Conservation (phyloP, 1,140 invertebrate genomes). For the Nebria ingens region DNA sequence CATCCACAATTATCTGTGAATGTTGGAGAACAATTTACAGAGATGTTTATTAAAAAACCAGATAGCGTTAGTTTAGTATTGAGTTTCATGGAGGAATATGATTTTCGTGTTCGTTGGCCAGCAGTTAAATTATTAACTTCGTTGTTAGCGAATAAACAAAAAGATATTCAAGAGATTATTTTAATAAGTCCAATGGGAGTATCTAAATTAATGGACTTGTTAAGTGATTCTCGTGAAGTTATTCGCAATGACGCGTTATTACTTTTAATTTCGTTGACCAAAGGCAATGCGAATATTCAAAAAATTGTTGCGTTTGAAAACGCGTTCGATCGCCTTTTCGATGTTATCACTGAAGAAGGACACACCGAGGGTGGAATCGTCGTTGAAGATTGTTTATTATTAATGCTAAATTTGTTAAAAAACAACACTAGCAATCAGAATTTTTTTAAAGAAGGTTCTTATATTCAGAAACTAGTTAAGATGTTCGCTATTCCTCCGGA, state of each 20-base stretch:
- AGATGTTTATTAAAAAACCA: conserved; percentile 91
- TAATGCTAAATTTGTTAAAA: conserved; percentile 88
- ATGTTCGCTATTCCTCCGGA: conserved; percentile 75
- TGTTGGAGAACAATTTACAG: conserved; percentile 90
- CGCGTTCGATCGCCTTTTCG: conserved; percentile 91
- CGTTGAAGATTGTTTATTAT: conserved; percentile 93
- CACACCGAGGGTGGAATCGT: conserved; percentile 93
- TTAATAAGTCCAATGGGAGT: conserved; percentile 94
- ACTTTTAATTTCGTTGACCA: conserved; percentile 87
- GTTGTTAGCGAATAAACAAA: conserved; percentile 69
- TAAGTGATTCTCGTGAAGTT: conserved; percentile 89
- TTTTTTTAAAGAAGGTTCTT: conserved; percentile 95
- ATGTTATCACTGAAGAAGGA: conserved; percentile 88
- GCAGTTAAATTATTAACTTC: conserved; percentile 76
- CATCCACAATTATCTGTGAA: conserved; percentile 39
- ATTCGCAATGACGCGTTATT: conserved; percentile 93
- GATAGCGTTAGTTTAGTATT: conserved; percentile 81
- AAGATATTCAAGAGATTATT: conserved; percentile 92
- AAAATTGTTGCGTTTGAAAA: conserved; percentile 99
- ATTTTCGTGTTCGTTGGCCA: conserved; percentile 81
- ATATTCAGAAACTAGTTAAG: conserved; percentile 78
- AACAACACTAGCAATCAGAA: conserved; percentile 98
- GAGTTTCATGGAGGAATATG: conserved; percentile 87
- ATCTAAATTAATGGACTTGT: conserved; percentile 92
- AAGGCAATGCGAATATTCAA: conserved; percentile 95